Evolutionary conservation across 2,113 vertebrate genomes (phyloP), one percentile per base, ranked within the genome.

Genomic region (Hoplias malabaricus): DNA sequence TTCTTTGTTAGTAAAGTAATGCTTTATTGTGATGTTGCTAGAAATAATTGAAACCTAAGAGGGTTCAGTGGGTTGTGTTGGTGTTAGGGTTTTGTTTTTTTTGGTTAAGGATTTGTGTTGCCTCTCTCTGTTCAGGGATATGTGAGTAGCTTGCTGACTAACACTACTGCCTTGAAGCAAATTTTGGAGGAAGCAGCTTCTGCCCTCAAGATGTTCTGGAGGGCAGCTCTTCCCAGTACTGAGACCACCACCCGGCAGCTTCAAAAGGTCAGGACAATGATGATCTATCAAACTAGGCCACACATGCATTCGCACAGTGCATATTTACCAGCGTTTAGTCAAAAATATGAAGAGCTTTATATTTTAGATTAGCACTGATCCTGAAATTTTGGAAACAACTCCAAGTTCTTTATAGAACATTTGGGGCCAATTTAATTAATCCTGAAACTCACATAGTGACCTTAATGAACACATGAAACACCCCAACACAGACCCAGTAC

Each of bases 121-220:
- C 23, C 36, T 3, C 27, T 10, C 78, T 84, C 11, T 80, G 80
- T 72, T 61, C 79, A 0, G 73, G 66, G 46, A 0, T 73, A 79
- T 0, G 16, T 88, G 3, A 85, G 59, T 0, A 92, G 89, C 34
- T 86, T 96, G 6, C 86, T 90, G 80, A 83, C 85, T 59, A 92
- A 86, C 0, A 63, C 90, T 31, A 86, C 73, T 31, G 86, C 89
- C 56, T 90, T 99, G 86, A 87, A 85, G 1, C 78, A 80, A 33
- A 69, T 92, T 78, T 84, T 98, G 77, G 91, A 96, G 34, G 93
- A 95, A 82, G 92, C 92, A 0, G 29, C 82, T 0, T 86, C 93
- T 34, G 91, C 95, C 66, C 94, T 97, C 0, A 34, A 72, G 34
- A 90, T 88, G 86, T 96, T 96, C 90, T 98, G 95, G 94, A 91